Evolutionary conservation across 2,797 vertebrate species (phyloP).

Genomic region (Notolabrus celidotus): DNA sequence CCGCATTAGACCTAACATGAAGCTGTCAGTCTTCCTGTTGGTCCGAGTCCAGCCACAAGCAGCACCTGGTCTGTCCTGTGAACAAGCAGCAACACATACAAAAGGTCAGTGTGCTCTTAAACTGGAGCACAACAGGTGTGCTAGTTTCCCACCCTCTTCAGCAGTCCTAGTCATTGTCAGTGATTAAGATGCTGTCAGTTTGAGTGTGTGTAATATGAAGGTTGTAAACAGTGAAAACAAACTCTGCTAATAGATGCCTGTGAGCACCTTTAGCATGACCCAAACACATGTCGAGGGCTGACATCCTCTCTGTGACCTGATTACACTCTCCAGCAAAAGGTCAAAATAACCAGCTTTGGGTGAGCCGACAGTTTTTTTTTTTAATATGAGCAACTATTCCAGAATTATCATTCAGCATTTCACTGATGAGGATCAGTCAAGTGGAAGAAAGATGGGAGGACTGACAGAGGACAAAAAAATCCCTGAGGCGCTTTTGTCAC

Average conservation of each 20-base stretch:
- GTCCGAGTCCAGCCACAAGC: conserved; percentile 41
- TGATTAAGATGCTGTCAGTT: conserved; percentile 49
- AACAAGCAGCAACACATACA: conserved; percentile 39
- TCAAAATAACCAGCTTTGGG: conserved; percentile 20
- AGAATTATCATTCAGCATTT: conserved; percentile 62
- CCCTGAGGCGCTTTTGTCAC: conserved; percentile 83
- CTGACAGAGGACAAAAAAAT: conserved; percentile 70
- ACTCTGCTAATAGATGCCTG: conserved; percentile 20
- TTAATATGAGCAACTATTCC: conserved; percentile 29
- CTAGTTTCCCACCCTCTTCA: conserved; percentile 27
- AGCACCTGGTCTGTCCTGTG: conserved; percentile 56
- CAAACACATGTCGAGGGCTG: not conserved
- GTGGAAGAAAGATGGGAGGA: conserved; percentile 74
- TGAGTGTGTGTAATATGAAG: conserved; percentile 40
- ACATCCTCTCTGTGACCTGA: not conserved
- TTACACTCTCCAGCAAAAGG: conserved; percentile 4
- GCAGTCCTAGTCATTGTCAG: conserved; percentile 56
- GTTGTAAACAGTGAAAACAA: conserved; percentile 24
- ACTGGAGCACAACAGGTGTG: conserved; percentile 56
- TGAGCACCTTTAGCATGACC: not conserved
- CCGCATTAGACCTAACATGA: conserved; percentile 34
- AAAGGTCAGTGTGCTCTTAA: conserved; percentile 39
- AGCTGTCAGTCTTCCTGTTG: conserved; percentile 49
- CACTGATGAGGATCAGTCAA: conserved; percentile 69
- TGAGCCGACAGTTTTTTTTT: conserved; percentile 14